Evolutionary conservation across 1,140 invertebrate genomes (phyloP), one percentile per base, ranked within the genome.

Genomic region (Proales similis): DNA sequence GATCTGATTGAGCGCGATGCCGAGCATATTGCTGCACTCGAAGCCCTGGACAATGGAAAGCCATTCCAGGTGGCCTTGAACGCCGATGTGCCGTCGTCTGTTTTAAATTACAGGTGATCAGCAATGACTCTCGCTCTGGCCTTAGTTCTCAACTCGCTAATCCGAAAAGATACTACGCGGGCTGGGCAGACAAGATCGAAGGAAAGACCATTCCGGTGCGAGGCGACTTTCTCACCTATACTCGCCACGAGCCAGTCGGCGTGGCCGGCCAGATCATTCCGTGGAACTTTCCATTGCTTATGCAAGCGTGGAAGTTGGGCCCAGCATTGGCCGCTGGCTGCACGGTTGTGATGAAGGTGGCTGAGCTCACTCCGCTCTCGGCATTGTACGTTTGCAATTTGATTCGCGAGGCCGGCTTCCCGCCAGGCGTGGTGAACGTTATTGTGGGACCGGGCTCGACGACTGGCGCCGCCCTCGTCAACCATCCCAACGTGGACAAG

Each of bases 221-320:
- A 74, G 90, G 90, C 1, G 80, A 86, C 43, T 88, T 83, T 71
- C 84, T 95, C 67, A 82, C 83, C 0, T 93, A 92, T 68, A 96
- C 93, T 0, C 81, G 90, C 26, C 88, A 93, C 68, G 92, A 98
- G 74, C 91, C 94, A 1, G 86, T 97, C 22, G 94, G 93, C 39
- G 89, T 98, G 38, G 95, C 90, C 77, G 93, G 87, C 22, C 90
- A 95, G 77, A 95, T 97, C 60, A 95, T 95, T 65, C 92, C 62
- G n/a, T 38, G 45, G 43, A 48, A 39, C 77, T 97, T 96, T 72
- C 92, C 92, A 0, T 70, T 97, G 24, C 70, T 95, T 51, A 95
- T 98, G 91, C 83, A 87, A 71, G 82, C 88, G 1, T 96, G 91
- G 92, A 98, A 98, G 77, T 75, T 96, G 38, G 93, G 81, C 0